Evolutionary conservation across 2,888 invertebrate species (phyloP).

Genomic region (Ligdia adustata): DNA sequence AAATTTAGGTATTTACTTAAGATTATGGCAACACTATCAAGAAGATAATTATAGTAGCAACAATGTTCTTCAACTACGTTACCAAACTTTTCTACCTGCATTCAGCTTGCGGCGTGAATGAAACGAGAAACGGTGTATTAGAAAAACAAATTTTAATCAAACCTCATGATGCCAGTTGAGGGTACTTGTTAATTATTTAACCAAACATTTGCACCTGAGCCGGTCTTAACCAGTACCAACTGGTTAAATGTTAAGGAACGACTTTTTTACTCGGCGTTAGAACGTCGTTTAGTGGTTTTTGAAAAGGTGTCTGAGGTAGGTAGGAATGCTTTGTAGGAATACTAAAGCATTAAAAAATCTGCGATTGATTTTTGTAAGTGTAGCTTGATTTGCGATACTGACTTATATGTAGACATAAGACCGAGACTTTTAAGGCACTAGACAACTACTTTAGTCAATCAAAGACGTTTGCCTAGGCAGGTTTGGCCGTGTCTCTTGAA

Average conservation of each 20-base stretch:
- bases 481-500: too few relatives aligned
- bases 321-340: too few relatives aligned
- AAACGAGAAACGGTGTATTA: conserved; percentile 36
- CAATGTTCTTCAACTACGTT: conserved; percentile 1
- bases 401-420: too few relatives aligned
- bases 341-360: too few relatives aligned
- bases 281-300: conserved; percentile 19
- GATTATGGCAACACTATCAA: too few relatives aligned
- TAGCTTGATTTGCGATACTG: too few relatives aligned
- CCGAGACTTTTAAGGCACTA: too few relatives aligned
- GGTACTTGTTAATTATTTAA: conserved; percentile 62
- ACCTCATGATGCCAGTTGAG: conserved; percentile 57
- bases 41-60: too few relatives aligned
- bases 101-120: conserved; percentile 20
- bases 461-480: too few relatives aligned
- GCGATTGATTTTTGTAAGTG: too few relatives aligned
- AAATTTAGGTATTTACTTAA: too few relatives aligned
- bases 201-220: conserved; percentile 61
- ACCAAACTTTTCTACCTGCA: conserved; percentile 16
- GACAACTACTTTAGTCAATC: too few relatives aligned
- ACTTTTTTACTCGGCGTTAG: conserved; percentile 16
- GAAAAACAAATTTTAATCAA: conserved; percentile 49
- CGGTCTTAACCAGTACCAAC: conserved; percentile 55
- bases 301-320: conserved; percentile 7
- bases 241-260: conserved; percentile 28